Evolutionary conservation across 2,797 vertebrate genomes (phyloP).

Genomic region (Antrozous pallidus): DNA sequence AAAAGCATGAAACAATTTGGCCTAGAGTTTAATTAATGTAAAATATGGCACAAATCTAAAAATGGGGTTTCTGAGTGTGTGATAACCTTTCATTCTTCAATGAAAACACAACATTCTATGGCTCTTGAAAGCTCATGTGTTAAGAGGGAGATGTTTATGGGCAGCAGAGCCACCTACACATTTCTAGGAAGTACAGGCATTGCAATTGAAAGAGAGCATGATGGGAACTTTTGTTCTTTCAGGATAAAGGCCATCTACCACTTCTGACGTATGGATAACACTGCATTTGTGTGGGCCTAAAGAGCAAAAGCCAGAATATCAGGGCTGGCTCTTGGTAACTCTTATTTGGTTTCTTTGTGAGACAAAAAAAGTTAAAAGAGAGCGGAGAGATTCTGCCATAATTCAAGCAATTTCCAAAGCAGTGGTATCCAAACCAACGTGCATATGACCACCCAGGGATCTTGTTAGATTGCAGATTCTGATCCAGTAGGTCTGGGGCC

Average conservation of each 20-base stretch:
- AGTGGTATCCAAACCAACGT: neutral
- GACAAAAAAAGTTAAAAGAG: neutral
- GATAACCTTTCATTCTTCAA: neutral
- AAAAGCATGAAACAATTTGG: conserved; percentile 37
- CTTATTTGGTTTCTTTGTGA: conserved; percentile 12
- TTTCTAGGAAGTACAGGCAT: conserved; percentile 28
- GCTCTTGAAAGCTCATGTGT: neutral
- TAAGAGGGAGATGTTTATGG: neutral
- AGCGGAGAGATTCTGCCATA: neutral
- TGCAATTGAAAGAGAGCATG: conserved; percentile 56
- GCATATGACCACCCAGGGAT: rapidly evolving
- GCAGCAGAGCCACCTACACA: conserved; percentile 19
- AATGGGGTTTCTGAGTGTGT: neutral
- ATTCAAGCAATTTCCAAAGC: neutral
- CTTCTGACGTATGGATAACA: conserved; percentile 61
- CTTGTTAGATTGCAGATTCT: neutral
- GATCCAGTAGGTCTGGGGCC: neutral
- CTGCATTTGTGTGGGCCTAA: neutral
- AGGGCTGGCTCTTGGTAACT: neutral
- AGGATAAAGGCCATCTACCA: conserved; percentile 59
- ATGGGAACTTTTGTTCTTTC: conserved; percentile 62
- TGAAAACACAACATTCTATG: neutral
- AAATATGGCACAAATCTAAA: neutral
- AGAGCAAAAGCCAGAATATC: conserved; percentile 15
- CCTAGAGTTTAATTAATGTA: neutral